phyloP scores from a whole-genome alignment of 2,797 vertebrate genomes.

The Rallus crepitans region DNA sequence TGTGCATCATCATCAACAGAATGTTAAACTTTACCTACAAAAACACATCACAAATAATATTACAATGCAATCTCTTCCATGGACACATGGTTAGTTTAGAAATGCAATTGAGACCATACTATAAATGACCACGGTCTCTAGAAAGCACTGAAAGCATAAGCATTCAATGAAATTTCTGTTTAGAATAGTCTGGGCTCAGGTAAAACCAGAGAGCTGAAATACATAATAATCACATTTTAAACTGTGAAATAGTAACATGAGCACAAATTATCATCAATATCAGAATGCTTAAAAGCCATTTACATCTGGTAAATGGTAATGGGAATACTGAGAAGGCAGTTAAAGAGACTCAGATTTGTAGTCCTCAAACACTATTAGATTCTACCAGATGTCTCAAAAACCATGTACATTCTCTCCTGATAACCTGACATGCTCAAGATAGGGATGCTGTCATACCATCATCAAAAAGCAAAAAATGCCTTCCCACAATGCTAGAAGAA shows the following conservation, averaged over 20 bases:
- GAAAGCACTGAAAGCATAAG: not conserved
- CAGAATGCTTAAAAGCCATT: not conserved
- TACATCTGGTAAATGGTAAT: not conserved
- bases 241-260: not conserved
- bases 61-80: not conserved
- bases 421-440: not conserved
- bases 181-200: not conserved
- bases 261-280: not conserved
- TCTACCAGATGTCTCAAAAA: slow-evolving; percentile 11
- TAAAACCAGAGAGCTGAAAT: not conserved
- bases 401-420: not conserved
- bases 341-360: not conserved
- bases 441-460: not conserved
- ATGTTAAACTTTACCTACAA: not conserved
- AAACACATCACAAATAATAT: not conserved
- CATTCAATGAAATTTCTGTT: not conserved
- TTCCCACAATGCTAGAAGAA: not conserved
- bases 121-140: not conserved
- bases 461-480: not conserved
- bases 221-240: not conserved
- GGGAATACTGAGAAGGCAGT: not conserved
- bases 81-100: slow-evolving; percentile 29
- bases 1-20: not conserved
- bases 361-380: not conserved
- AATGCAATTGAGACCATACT: not conserved